Evolutionary conservation across 1,140 invertebrate genomes (phyloP), one percentile per base, ranked within the genome.

Genomic region (Oreohelix idahoensis): DNA sequence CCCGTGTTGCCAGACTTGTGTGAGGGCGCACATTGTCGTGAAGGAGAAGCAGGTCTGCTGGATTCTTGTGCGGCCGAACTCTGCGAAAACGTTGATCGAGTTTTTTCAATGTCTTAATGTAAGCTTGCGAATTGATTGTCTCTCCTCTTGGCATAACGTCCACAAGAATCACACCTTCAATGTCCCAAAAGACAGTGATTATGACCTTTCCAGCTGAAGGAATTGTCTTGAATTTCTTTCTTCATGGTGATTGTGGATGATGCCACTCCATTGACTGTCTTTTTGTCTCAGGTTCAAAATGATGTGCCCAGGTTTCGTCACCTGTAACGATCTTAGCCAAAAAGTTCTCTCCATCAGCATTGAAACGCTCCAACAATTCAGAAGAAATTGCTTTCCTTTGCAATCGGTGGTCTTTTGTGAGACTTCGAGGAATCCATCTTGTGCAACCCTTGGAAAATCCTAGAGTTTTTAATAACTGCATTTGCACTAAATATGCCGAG

Each of bases 221-320:
- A 66, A n/a, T 66, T 66, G 63, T 66, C n/a, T 29, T 8, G 63
- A 66, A 66, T 66, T 32, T 66, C 63, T 66, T 66, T 58, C 63
- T 66, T 29, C 29, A 5, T 66, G 63, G 29, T 66, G 63, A 32
- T 66, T 66, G 63, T 10, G 63, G 63, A 35, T 66, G n/a, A 66
- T 66, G 63, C 11, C 29, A 66, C n/a, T 66, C 63, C 63, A 32
- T 4, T 66, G n/a, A 66, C 63, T 66, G 63, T 66, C n/a, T 66
- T 66, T 66, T 66, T 66, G n/a, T 32, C 63, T 66, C 63, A 66
- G n/a, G 63, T 66, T 66, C 63, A 66, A 66, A 66, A 66, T 66
- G n/a, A 66, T 66, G 63, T 66, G n/a, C 63, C 63, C 63, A 66
- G 63, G 63, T 66, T 66, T 66, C 63, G 29, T 66, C 63, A 66